Conservation (phyloP, 2,888 invertebrate genomes). For the Disparrhopalites patrizii region DNA sequence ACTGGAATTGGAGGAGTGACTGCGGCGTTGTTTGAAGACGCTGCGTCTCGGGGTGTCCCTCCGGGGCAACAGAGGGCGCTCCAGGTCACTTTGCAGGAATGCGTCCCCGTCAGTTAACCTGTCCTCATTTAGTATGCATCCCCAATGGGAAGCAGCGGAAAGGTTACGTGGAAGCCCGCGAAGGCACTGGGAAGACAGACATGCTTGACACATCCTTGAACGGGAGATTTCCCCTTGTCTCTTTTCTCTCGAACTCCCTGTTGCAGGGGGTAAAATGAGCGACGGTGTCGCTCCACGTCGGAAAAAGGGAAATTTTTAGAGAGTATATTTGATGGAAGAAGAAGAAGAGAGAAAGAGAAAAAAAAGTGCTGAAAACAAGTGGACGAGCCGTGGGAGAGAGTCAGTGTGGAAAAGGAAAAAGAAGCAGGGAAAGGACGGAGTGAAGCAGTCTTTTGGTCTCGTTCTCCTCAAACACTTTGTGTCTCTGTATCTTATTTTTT, state of each 20-base stretch:
- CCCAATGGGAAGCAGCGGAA: no score
- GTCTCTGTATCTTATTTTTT: conserved; percentile 12
- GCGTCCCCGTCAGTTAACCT: no score
- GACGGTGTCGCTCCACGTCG: not conserved
- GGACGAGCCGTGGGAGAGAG: not conserved
- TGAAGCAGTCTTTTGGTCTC: conserved; percentile 3
- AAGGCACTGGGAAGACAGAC: no score
- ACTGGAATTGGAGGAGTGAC: no score
- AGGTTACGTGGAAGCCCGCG: not conserved
- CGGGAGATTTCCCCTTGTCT: not conserved
- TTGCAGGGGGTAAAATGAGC: not conserved
- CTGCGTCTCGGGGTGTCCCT: no score
- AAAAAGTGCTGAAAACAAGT: not conserved
- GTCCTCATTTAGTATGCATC: no score
- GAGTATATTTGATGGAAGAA: not conserved
- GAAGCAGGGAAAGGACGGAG: not conserved
- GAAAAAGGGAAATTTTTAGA: no score
- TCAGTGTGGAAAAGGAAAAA: not conserved
- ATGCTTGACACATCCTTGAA: not conserved
- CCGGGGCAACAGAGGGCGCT: no score
- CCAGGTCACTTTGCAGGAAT: no score
- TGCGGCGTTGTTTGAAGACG: no score
- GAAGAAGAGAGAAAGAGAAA: not conserved
- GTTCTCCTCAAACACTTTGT: not conserved
- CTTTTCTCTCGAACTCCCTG: not conserved